Evolutionary conservation across 2,797 vertebrate genomes (phyloP).

Genomic region (Lates japonicus): DNA sequence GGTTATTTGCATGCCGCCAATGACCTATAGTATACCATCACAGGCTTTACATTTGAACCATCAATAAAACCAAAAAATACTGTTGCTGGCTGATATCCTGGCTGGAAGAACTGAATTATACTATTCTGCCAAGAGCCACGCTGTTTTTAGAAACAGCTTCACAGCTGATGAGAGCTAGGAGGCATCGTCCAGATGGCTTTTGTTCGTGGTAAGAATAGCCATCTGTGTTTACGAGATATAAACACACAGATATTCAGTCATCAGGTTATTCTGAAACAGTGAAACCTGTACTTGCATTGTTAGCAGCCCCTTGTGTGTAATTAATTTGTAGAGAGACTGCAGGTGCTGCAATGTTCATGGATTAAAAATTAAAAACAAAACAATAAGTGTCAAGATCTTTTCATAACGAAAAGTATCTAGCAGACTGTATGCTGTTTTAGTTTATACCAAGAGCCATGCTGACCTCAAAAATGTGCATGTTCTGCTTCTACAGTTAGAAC

Average conservation of each 20-base stretch:
- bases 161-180: slow-evolving; percentile 25
- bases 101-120: slow-evolving; percentile 35
- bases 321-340: slow-evolving; percentile 30
- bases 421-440: too few species aligned
- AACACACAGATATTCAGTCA: slow-evolving; percentile 29
- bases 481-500: too few species aligned
- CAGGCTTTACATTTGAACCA: slow-evolving; percentile 52
- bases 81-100: slow-evolving; percentile 45
- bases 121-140: slow-evolving; percentile 11
- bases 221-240: slow-evolving; percentile 43
- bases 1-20: too few species aligned
- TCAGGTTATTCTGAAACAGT: slow-evolving; percentile 40
- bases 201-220: too few species aligned
- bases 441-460: too few species aligned
- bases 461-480: too few species aligned
- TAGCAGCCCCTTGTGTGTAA: too few species aligned
- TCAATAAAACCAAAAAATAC: slow-evolving; percentile 44
- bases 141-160: slow-evolving; percentile 53
- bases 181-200: slow-evolving; percentile 59
- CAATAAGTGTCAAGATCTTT: too few species aligned
- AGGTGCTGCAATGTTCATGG: slow-evolving; percentile 27
- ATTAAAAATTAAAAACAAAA: not conserved
- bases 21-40: too few species aligned
- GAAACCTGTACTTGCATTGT: too few species aligned
- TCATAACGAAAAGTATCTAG: too few species aligned